Base-by-base conservation (phyloP, 2,888 invertebrate species). In the Mycalesis mineus region DNA sequence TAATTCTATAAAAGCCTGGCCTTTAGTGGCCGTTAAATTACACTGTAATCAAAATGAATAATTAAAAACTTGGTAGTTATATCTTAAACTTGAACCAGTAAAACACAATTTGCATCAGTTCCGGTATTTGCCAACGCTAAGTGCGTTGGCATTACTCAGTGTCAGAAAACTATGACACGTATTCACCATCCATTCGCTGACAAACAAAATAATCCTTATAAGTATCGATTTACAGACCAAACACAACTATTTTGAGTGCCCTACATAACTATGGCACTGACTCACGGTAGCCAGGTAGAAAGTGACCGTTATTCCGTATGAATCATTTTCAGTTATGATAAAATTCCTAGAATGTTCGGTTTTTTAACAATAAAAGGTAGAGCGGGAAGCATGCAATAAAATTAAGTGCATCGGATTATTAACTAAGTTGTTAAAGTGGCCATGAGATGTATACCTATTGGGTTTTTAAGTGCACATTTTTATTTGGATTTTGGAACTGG, bases 201-300 rank as follows among this genome's bases (percentile, higher is more conserved):
- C n/a, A 8, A 44, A 11, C 11, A 56, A 57, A 49, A 29, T 45
- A 13, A 33, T 31, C 13, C 13, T 45, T 51, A 39, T 31, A 33
- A 3, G 4, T 5, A 17, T 15, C 29, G 11, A 9, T 22, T 28
- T 41, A 53, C 36, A 28, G 36, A 9, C 22, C 37, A 50, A 39
- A 39, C 37, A 11, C 39, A 28, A 11, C 6, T 29, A 14, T 33
- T 39, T 33, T 8, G 0, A 8, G 36, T 51, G 41, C 28, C 51
- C 58, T 47, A 58, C 55, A 55, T 59, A 51, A 47, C 51, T 50
- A 47, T 55, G 7, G 14, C 13, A 22, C 55, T 59, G 59, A 59
- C 40, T 59, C 59, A 59, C 17, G 13, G 22, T 11, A 13, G 28
- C 40, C 55, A 56, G 55, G 55, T 56, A 56, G 56, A 56, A 52